These are phyloP conservation scores for Xiphophorus maculatus DNA, from an alignment of 2,113 vertebrate genomes.

Conservation along the genomic window DNA sequence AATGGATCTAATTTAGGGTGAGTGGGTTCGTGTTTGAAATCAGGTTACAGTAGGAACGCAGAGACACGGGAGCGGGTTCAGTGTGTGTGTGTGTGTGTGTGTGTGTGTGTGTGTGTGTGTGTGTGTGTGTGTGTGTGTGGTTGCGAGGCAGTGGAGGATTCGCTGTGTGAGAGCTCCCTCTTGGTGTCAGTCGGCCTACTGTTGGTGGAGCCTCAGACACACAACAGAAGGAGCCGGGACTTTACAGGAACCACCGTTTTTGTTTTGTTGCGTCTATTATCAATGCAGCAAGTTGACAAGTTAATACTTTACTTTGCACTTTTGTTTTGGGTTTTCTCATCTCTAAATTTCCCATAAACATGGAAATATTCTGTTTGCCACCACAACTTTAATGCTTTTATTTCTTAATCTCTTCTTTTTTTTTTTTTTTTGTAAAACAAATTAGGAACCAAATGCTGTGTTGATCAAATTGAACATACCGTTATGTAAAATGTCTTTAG, in stretches of 20 bases:
- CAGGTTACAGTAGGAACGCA: not conserved
- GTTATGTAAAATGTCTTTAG: not conserved
- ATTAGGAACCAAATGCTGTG: not conserved
- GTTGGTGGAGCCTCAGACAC: conserved; percentile 36
- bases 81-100: conserved; percentile 15
- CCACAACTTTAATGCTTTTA: not conserved
- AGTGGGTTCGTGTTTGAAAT: not conserved
- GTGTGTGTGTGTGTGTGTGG: conserved; percentile 15
- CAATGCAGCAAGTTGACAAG: not conserved
- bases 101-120: conserved; percentile 14
- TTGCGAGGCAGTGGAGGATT: conserved; percentile 50
- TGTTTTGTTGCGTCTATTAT: too few species aligned
- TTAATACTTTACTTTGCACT: not conserved
- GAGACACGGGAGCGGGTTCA: not conserved
- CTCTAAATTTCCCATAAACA: not conserved
- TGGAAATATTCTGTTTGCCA: not conserved
- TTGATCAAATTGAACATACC: too few species aligned
- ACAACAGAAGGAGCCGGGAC: not conserved
- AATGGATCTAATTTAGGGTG: not conserved
- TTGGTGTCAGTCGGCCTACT: conserved; percentile 75
- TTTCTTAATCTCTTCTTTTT: not conserved
- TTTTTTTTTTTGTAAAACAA: not conserved
- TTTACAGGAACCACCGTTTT: not conserved
- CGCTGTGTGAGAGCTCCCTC: conserved; percentile 82
- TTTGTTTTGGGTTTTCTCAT: not conserved